A percentile compares a stretch with the other conserved stretches of the same genome.
phyloP scores from a whole-genome alignment of 2,113 vertebrate genomes.

The Hydropotes inermis region DNA sequence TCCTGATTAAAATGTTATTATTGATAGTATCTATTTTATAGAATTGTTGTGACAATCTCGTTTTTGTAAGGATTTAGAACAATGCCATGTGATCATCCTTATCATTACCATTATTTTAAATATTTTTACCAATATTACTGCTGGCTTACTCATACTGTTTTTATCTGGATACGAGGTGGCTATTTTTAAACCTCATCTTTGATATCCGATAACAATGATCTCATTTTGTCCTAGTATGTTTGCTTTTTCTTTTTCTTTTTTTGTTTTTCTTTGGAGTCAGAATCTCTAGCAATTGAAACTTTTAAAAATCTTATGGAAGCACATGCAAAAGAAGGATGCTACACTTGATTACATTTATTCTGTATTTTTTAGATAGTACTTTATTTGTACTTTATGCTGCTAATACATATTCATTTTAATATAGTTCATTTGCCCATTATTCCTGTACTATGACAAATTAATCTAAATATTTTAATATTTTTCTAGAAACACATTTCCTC shows the following conservation, averaged over 20 bases:
- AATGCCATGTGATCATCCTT: background rate
- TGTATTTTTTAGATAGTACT: background rate
- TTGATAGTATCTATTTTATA: background rate
- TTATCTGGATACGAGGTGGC: background rate
- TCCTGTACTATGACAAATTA: background rate
- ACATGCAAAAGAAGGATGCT: background rate
- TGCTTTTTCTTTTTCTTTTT: background rate
- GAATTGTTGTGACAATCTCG: background rate
- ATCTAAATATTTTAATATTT: background rate
- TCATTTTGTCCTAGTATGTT: background rate
- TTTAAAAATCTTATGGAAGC: background rate
- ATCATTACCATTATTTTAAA: background rate
- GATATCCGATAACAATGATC: background rate
- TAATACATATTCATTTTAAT: background rate
- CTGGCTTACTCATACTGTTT: background rate
- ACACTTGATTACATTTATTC: background rate
- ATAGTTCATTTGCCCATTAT: background rate
- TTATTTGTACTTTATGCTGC: background rate
- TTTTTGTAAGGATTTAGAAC: background rate
- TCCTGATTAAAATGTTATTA: background rate
- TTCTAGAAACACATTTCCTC: background rate
- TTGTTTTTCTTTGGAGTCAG: background rate
- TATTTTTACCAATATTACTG: background rate
- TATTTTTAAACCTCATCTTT: background rate
- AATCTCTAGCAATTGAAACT: background rate